Evolutionary conservation across 1,140 invertebrate species (phyloP), one percentile per base, ranked within the genome.

Genomic region (Catajapyx aquilonaris): DNA sequence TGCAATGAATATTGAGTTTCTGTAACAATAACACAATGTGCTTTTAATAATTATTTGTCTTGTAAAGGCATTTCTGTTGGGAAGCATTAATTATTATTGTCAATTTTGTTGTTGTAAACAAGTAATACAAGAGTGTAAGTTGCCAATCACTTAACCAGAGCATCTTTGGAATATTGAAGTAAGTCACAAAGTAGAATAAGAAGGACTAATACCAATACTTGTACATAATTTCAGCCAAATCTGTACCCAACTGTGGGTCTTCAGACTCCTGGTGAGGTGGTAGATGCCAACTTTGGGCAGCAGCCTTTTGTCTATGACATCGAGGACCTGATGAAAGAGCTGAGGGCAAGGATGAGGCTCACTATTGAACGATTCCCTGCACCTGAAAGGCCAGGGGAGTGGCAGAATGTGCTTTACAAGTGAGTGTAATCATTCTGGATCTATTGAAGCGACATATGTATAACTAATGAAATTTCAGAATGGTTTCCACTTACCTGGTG

Each of bases 201-300:
- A 9, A 37, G 9, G 4, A 16, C 20, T 35, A 34, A 5, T 38
- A 33, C 30, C 37, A 36, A 34, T 17, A 31, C 35, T 41, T 43
- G 42, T 50, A 52, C n/a, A n/a, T 41, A 46, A 52, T 68, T 68
- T 13, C 62, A 94, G 84, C 69, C 81, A 40, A 88, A 95, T 64
- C 61, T 98, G 28, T 98, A 94, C 64, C 94, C 95, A 13, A 97
- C 91, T 2, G 91, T 99, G 40, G 95, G 95, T 15, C 67, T 98
- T 32, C 94, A 98, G 64, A 97, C 91, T 31, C 87, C 91, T 1
- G 91, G 90, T 31, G 93, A 97, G 64, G 80, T 95, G 20, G 86
- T 97, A 9, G 90, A 97, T 59, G 90, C 91, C 2, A 99, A 99
- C 66, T 99, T 99, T 59, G 95, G 95, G 1, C 88, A 97, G 55